Base-by-base conservation (phyloP, 2,888 invertebrate genomes). In the Sarcophaga variegata region DNA sequence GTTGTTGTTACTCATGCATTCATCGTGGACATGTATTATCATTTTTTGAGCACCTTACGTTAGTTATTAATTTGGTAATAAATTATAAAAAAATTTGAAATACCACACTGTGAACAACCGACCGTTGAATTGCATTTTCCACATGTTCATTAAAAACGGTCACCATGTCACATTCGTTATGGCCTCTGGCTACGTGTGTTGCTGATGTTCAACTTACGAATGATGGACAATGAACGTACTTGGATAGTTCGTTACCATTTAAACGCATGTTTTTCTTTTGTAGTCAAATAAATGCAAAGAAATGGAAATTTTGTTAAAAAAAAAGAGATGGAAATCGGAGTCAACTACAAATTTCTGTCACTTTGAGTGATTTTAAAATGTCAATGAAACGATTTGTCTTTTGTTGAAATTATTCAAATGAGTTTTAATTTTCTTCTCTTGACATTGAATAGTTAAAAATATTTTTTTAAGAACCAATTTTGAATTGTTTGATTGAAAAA, bases 111-210 rank as follows among this genome's bases (percentile, higher is more conserved):
- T 70, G 69, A 71, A 64, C 60, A 45, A 47, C 37, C 67, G 22
- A 49, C 6, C 47, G 17, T 12, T 63, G 14, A 20, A 17, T 76
- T 66, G 25, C 49, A 62, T 66, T 49, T 63, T 60, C 67, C 63
- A 54, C 54, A 74, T 47, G 47, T 64, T 74, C 67, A 76, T 79
- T 66, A 67, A 82, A 86, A 76, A 75, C 71, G 82, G 82, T 82
- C 85, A 79, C 75, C 70, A 70, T 70, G 71, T 76, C 82, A 70
- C 12, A 59, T 63, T 75, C 37, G 78, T 60, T 72, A 74, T 81
- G 79, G 74, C 74, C 63, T 37, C 37, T 45, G 63, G 10, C 63
- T 79, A 79, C 76, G 81, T 69, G 71, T 62, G 60, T 25, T 70
- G 45, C 12, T 10, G 14, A 22, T 49, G 11, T 60, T 37, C 62